Percentiles rank a stretch among this genome's conserved stretches.
These are phyloP conservation scores for Gymnodraco acuticeps DNA, from an alignment of 2,797 vertebrate species.

Conservation along the genomic window DNA sequence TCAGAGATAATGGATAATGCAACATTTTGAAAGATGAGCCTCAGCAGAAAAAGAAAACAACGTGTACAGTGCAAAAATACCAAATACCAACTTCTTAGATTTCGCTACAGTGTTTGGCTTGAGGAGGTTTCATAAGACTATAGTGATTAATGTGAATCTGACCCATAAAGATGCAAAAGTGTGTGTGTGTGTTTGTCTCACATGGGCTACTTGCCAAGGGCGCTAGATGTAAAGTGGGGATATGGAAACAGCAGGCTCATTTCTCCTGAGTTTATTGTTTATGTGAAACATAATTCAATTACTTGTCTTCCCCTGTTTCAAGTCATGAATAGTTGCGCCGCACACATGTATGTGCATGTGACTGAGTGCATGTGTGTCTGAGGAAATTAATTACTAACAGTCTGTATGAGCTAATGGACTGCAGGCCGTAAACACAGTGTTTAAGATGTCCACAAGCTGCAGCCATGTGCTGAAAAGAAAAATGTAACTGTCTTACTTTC, in stretches of 20 bases:
- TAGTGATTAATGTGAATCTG: constrained; percentile 1
- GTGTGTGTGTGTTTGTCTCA: neutral
- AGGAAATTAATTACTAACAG: constrained; percentile 80
- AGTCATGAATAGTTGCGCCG: constrained; percentile 74
- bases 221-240: constrained; percentile 51
- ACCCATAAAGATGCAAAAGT: neutral
- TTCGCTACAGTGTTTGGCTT: neutral
- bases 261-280: constrained; percentile 72
- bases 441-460: constrained; percentile 75
- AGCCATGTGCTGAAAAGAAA: constrained; percentile 67
- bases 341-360: constrained; percentile 15
- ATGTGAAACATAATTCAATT: constrained; percentile 79
- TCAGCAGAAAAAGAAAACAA: neutral
- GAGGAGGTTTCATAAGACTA: neutral
- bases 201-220: constrained; percentile 45
- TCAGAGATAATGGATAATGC: neutral
- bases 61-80: neutral
- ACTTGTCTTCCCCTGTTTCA: constrained; percentile 76
- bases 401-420: constrained; percentile 74
- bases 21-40: neutral
- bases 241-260: constrained; percentile 71
- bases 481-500: constrained; percentile 36
- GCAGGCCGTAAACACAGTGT: constrained; percentile 77
- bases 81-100: neutral
- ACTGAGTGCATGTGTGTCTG: constrained; percentile 23